A percentile compares a stretch with the other conserved stretches of the same genome.
phyloP scores from a whole-genome alignment of 1,140 invertebrate genomes.

The Calliphora vicina region DNA sequence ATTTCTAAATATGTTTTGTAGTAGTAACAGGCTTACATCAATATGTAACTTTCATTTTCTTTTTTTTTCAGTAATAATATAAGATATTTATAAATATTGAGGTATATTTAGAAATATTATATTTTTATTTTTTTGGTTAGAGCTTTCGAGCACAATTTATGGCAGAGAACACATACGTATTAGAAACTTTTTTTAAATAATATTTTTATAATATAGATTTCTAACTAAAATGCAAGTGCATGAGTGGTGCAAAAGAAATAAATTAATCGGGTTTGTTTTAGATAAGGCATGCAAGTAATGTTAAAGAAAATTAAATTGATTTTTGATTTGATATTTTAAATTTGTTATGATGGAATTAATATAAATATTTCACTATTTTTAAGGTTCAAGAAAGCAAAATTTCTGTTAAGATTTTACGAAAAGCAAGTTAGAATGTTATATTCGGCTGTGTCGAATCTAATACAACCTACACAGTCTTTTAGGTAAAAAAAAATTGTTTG shows the following conservation, averaged over 20 bases:
- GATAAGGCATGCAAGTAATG: not conserved
- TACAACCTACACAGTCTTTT: too few relatives aligned
- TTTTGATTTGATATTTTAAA: not conserved
- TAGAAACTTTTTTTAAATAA: slow-evolving; percentile 18
- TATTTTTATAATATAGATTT: slow-evolving; percentile 5
- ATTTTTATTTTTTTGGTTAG: not conserved
- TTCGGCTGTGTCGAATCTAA: too few relatives aligned
- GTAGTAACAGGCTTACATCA: not conserved
- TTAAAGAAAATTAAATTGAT: slow-evolving; percentile 15
- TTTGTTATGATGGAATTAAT: too few relatives aligned
- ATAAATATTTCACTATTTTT: too few relatives aligned
- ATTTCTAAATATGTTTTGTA: not conserved
- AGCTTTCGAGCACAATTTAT: not conserved
- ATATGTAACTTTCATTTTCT: not conserved
- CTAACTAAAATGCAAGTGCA: not conserved
- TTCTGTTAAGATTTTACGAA: too few relatives aligned
- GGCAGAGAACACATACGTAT: slow-evolving; percentile 31
- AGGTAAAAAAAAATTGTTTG: too few relatives aligned
- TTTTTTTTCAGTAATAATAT: not conserved
- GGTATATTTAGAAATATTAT: too few relatives aligned
- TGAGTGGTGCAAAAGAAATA: too few relatives aligned
- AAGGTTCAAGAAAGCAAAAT: too few relatives aligned
- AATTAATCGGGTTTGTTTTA: not conserved
- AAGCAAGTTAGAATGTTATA: too few relatives aligned
- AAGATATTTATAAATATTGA: not conserved